Percentiles rank a stretch among this genome's conserved stretches.
These are phyloP conservation scores for Lacanobia oleracea DNA, from an alignment of 2,888 invertebrate species.

Conservation along the genomic window DNA sequence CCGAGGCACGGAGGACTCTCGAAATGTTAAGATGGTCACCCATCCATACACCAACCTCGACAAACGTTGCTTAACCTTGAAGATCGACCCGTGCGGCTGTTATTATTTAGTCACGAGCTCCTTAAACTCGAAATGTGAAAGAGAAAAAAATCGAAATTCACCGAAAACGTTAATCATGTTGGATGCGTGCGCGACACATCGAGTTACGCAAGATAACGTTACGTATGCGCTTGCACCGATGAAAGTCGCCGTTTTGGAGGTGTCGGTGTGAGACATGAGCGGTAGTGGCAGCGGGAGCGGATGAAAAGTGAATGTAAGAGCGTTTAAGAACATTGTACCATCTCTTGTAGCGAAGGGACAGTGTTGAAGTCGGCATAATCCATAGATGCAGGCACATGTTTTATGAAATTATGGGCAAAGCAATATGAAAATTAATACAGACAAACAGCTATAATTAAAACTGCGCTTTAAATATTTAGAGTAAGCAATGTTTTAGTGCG, in stretches of 20 bases:
- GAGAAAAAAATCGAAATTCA: constrained; percentile 51
- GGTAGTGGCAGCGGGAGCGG: constrained; percentile 66
- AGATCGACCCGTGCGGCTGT: no score
- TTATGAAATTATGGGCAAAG: neutral
- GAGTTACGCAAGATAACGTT: constrained; percentile 82
- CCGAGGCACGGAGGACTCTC: no score
- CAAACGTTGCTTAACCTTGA: no score
- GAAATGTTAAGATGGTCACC: no score
- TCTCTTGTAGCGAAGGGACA: no score
- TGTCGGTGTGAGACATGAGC: constrained; percentile 63
- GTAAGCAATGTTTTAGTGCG: neutral
- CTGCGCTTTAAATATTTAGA: neutral
- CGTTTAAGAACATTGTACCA: no score
- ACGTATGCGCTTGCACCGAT: constrained; percentile 73
- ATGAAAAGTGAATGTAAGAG: constrained; percentile 2
- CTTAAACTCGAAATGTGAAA: neutral
- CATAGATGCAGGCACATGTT: no score
- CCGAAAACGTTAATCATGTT: constrained; percentile 65
- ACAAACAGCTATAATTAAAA: neutral
- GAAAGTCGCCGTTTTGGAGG: constrained; percentile 75
- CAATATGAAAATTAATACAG: neutral
- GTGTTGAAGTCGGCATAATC: no score
- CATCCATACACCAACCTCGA: no score
- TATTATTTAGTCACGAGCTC: no score
- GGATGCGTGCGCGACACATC: constrained; percentile 72